A percentile compares a stretch with the other conserved stretches of the same genome.
Evolutionary conservation across 1,140 invertebrate genomes (phyloP).

Genomic region (Zaprionus vittiger): DNA sequence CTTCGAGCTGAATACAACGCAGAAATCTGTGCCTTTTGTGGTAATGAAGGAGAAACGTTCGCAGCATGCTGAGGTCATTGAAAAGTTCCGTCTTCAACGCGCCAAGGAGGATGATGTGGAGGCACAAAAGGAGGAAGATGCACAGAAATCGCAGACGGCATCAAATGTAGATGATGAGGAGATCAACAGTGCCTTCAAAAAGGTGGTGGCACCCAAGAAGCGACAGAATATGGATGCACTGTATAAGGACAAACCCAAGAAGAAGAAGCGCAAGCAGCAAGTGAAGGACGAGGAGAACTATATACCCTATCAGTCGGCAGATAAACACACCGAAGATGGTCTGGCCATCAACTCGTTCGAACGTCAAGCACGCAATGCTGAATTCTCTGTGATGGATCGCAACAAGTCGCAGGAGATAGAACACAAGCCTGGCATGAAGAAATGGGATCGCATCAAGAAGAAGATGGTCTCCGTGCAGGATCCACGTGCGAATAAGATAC

Average conservation of each 20-base stretch:
- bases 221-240: conserved; percentile 86
- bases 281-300: conserved; percentile 91
- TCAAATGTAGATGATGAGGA: conserved; percentile 66
- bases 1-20: conserved; percentile 95
- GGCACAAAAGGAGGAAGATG: conserved; percentile 62
- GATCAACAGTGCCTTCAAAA: conserved; percentile 82
- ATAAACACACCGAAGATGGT: conserved; percentile 95
- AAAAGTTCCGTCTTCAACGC: conserved; percentile 83
- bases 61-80: conserved; percentile 87
- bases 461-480: conserved; percentile 93
- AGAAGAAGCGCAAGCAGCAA: conserved; percentile 86
- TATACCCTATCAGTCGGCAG: conserved; percentile 93
- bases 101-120: conserved; percentile 77
- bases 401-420: conserved; percentile 87
- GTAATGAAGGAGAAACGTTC: conserved; percentile 90
- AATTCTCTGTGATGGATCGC: conserved; percentile 93
- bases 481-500: conserved; percentile 91
- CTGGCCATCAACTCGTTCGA: conserved; percentile 92
- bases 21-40: conserved; percentile 89
- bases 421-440: conserved; percentile 86
- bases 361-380: conserved; percentile 88
- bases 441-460: conserved; percentile 96
- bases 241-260: conserved; percentile 85
- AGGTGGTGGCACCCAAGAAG: conserved; percentile 87
- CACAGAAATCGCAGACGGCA: conserved; percentile 19